These are phyloP conservation scores for Channa maculata DNA, from an alignment of 2,113 vertebrate genomes.

Conservation along the genomic window DNA sequence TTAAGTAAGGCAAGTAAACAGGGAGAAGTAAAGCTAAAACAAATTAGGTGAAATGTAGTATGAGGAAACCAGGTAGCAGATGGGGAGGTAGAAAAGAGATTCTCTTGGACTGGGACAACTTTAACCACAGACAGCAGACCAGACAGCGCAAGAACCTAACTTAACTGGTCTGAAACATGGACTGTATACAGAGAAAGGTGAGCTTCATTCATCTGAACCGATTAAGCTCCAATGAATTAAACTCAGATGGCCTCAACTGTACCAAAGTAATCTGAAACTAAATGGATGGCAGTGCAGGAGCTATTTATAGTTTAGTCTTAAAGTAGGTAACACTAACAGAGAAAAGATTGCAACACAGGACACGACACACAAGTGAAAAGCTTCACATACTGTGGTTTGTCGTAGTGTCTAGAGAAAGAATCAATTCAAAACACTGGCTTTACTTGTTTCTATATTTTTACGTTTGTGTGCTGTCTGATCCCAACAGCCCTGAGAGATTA, in stretches of 20 bases:
- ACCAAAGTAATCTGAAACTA: constrained; percentile 12
- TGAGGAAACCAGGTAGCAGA: neutral
- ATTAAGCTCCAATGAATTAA: neutral
- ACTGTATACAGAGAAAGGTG: neutral
- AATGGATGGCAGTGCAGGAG: neutral
- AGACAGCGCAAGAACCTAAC: neutral
- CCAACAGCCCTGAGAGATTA: constrained; percentile 49
- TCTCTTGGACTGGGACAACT: neutral
- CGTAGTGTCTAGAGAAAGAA: constrained; percentile 24
- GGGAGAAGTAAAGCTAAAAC: neutral
- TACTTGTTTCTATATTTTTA: constrained; percentile 14
- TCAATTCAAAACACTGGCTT: constrained; percentile 45
- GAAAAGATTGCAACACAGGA: neutral
- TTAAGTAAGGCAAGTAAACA: neutral
- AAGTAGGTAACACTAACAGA: neutral
- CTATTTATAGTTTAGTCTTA: neutral
- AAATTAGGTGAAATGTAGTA: neutral
- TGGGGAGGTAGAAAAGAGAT: neutral
- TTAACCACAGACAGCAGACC: neutral
- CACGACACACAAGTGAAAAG: constrained; percentile 19
- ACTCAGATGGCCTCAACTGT: neutral
- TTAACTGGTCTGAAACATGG: neutral
- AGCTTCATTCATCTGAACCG: constrained; percentile 9
- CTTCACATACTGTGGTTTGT: constrained; percentile 23
- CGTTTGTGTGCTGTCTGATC: constrained; percentile 32